These are phyloP conservation scores for Thaumetopoea pityocampa DNA, from an alignment of 1,140 invertebrate genomes.

Conservation along the genomic window DNA sequence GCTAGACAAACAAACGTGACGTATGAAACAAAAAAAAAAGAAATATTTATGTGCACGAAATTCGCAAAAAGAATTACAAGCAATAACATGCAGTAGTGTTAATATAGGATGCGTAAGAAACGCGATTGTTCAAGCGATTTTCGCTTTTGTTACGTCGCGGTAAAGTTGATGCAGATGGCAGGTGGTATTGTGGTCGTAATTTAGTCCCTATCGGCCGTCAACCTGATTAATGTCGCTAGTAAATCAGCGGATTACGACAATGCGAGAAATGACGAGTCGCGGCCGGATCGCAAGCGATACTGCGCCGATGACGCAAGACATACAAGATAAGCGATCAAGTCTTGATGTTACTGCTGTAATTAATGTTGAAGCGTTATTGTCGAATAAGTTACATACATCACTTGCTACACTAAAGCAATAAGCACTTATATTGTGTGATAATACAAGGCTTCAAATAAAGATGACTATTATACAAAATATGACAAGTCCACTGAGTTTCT, in stretches of 20 bases:
- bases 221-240: conserved; percentile 73
- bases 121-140: conserved; percentile 26
- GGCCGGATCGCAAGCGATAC: conserved; percentile 58
- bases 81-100: conserved; percentile 71
- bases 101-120: conserved; percentile 30
- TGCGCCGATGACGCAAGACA: conserved; percentile 26
- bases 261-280: conserved; percentile 74
- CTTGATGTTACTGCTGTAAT: conserved; percentile 8
- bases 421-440: too few relatives aligned
- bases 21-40: conserved; percentile 49
- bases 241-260: conserved; percentile 75
- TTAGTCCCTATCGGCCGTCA: conserved; percentile 72
- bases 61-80: conserved; percentile 73
- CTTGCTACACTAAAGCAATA: too few relatives aligned
- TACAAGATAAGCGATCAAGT: too few relatives aligned
- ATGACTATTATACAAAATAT: too few relatives aligned
- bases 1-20: conserved; percentile 60
- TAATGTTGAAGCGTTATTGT: too few relatives aligned
- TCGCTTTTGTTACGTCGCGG: conserved; percentile 18
- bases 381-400: too few relatives aligned
- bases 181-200: conserved; percentile 51
- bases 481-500: too few relatives aligned
- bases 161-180: conserved; percentile 36
- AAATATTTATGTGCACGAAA: conserved; percentile 47
- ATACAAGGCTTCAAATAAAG: too few relatives aligned